phyloP scores from a whole-genome alignment of 2,113 vertebrate species.

The Poeciliopsis turrubarensis region DNA sequence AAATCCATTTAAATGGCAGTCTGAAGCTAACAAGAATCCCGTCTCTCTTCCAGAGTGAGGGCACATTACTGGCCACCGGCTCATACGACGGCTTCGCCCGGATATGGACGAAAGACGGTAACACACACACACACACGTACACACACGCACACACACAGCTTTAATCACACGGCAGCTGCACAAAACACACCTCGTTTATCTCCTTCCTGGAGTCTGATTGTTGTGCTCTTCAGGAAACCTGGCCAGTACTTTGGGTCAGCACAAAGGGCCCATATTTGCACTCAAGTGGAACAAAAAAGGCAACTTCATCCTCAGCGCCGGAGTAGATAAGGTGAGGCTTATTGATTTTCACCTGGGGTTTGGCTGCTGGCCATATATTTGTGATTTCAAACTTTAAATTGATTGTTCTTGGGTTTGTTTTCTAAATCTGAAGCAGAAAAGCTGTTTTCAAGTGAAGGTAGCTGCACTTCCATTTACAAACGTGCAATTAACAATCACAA shows the following conservation, averaged over 20 bases:
- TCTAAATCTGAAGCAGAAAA: too few species aligned
- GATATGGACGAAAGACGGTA: constrained; percentile 99
- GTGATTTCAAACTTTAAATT: too few species aligned
- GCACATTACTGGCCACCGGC: constrained; percentile 96
- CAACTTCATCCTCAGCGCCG: constrained; percentile 99
- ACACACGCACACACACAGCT: constrained; percentile 57
- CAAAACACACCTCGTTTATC: not conserved
- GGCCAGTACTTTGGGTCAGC: constrained; percentile 97
- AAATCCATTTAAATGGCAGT: not conserved
- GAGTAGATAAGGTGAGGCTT: constrained; percentile 94
- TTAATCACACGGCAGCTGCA: not conserved
- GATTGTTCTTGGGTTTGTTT: too few species aligned
- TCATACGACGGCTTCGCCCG: constrained; percentile 98
- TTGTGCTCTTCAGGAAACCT: constrained; percentile 89
- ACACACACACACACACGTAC: constrained; percentile 61
- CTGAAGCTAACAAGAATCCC: not conserved
- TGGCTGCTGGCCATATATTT: too few species aligned
- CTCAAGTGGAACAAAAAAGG: constrained; percentile 99
- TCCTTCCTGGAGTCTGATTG: not conserved
- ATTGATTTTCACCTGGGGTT: not conserved
- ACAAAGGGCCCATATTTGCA: constrained; percentile 99
- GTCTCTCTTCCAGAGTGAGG: constrained; percentile 90
- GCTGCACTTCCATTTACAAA: too few species aligned
- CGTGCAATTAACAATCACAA: too few species aligned
- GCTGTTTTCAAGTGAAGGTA: too few species aligned